These are phyloP conservation scores for Callocephalon fimbriatum DNA, from an alignment of 2,113 vertebrate genomes.

Conservation along the genomic window DNA sequence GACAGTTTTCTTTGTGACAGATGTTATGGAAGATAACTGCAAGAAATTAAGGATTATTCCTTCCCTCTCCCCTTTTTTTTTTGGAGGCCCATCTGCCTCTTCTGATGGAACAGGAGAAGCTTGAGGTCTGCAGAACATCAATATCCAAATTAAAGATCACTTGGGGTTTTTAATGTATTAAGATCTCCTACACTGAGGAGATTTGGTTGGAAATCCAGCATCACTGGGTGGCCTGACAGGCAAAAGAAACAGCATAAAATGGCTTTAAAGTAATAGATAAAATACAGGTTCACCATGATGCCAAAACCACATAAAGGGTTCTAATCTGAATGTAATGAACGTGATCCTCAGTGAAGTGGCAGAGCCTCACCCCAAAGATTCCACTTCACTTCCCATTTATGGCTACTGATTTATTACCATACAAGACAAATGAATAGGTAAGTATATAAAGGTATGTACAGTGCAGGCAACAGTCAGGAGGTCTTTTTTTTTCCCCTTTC, in stretches of 20 bases:
- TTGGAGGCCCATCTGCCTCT: background rate
- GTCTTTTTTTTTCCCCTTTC: background rate
- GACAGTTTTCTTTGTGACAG: background rate
- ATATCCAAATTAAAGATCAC: background rate
- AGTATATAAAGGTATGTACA: background rate
- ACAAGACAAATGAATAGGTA: conserved; percentile 44
- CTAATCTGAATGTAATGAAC: background rate
- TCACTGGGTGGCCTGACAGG: background rate
- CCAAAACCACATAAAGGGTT: background rate
- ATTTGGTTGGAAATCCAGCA: background rate
- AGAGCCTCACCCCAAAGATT: background rate
- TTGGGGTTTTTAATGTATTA: background rate
- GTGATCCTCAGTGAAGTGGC: background rate
- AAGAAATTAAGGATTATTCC: background rate
- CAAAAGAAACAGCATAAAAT: background rate
- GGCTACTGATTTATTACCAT: conserved; percentile 29
- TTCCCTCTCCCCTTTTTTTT: background rate
- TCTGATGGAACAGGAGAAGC: background rate
- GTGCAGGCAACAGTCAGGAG: background rate
- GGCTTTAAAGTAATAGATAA: background rate
- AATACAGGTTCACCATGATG: background rate
- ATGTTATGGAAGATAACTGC: background rate
- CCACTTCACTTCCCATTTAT: background rate
- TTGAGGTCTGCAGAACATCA: background rate
- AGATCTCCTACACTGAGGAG: background rate